phyloP scores from a whole-genome alignment of 1,140 invertebrate species.

The Drosophila chauvacae region DNA sequence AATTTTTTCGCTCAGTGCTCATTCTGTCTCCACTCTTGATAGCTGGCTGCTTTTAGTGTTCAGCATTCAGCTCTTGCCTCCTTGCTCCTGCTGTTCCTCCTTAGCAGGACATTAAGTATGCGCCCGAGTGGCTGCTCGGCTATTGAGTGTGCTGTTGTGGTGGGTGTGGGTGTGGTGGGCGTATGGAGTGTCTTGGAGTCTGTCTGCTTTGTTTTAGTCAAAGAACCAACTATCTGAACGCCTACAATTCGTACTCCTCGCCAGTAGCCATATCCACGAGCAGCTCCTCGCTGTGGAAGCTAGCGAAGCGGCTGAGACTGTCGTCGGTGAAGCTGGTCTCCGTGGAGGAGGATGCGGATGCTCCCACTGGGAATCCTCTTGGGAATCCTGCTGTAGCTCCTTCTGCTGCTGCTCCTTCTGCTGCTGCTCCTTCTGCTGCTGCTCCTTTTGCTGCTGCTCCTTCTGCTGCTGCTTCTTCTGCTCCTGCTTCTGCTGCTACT shows the following conservation, averaged over 20 bases:
- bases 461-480: not conserved
- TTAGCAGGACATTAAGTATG: conserved; percentile 46
- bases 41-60: conserved; percentile 13
- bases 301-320: conserved; percentile 39
- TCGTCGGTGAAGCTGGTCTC: conserved; percentile 26
- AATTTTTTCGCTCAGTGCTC: conserved; percentile 5
- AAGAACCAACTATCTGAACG: conserved; percentile 56
- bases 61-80: conserved; percentile 1
- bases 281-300: conserved; percentile 66
- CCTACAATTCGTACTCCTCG: conserved; percentile 39
- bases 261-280: conserved; percentile 55
- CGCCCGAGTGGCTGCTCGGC: conserved; percentile 34
- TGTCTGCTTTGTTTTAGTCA: not conserved
- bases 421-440: not conserved
- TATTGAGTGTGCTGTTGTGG: not conserved
- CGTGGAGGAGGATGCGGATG: not conserved
- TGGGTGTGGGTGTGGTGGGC: too few relatives aligned
- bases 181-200: not conserved
- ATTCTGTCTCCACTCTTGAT: not conserved
- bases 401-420: not conserved
- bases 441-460: not conserved
- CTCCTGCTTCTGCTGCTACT: not conserved
- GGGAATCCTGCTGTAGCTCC: not conserved
- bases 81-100: not conserved
- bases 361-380: not conserved